Base-by-base conservation (phyloP, 2,888 invertebrate genomes). In the Mellilla xanthometata region DNA sequence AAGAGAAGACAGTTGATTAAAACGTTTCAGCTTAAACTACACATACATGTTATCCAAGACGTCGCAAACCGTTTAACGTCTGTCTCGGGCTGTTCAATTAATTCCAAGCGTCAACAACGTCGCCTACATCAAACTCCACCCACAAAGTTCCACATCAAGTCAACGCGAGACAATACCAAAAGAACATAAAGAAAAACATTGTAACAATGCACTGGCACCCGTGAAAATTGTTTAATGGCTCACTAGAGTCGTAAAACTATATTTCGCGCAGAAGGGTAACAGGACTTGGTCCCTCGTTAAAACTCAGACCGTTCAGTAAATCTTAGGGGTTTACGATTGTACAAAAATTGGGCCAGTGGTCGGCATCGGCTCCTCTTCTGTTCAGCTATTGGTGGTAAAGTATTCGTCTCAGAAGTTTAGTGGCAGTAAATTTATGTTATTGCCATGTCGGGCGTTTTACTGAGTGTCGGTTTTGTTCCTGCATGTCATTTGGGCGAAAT, bases 291-390 rank as follows among this genome's bases (percentile, higher is more conserved):
- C 63, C 72, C 76, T 83, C 83, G 84, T 83, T 84, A 82, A 83
- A 84, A 83, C 80, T 81, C 73, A 62, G 73, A 68, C 73, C 81
- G 74, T 78, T 76, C 82, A 76, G 68, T 86, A 85, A 84, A 85
- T 85, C 85, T 85, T 84, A 68, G 60, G 74, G 80, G 77, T 84
- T 85, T 85, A 85, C 79, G 84, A 77, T 78, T 80, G 70, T 71
- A 79, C 81, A 83, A 82, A 83, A 84, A 81, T 82, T 81, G 79
- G 78, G 74, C 61, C 65, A 57, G 61, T 55, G 57, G 51, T 63
- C 62, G 58, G 51, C 58, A 56, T 54, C 49, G 55, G 50, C 41
- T 53, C 44, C 43, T 58, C 48, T 54, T 56, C 43, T 58, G 46
- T 54, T 56, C 52, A 48, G 52, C 52, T 51, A 60, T 52, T 54